phyloP scores from a whole-genome alignment of 2,888 invertebrate species.

The Sarcophaga rosellei region DNA sequence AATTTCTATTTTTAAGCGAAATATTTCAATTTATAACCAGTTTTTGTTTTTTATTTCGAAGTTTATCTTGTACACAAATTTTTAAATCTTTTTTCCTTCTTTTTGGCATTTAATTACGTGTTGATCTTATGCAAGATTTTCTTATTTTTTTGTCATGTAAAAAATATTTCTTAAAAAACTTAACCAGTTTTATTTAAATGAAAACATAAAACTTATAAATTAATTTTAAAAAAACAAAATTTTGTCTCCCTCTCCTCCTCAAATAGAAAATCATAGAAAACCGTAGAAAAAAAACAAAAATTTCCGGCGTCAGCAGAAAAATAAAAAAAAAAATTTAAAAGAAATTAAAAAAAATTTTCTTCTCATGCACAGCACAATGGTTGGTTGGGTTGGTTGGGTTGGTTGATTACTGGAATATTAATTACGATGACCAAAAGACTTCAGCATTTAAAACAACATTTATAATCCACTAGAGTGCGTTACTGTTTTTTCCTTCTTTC shows the following conservation, averaged over 20 bases:
- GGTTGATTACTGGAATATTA: not conserved
- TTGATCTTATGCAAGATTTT: slow-evolving; percentile 62
- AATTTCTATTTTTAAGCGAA: slow-evolving; percentile 2
- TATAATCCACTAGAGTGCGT: slow-evolving; percentile 6
- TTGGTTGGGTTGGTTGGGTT: too few relatives aligned
- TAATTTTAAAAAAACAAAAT: not conserved
- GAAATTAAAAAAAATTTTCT: not conserved
- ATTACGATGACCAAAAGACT: not conserved
- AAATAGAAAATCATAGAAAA: too few relatives aligned
- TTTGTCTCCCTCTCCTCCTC: not conserved
- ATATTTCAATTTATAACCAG: slow-evolving; percentile 43
- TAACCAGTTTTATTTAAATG: slow-evolving; percentile 54
- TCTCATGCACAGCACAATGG: too few relatives aligned
- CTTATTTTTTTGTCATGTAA: slow-evolving; percentile 28
- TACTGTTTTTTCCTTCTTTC: not conserved
- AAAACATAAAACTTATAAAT: not conserved
- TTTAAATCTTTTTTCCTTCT: not conserved
- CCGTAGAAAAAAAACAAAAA: too few relatives aligned
- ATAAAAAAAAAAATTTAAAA: not conserved
- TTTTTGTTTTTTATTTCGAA: slow-evolving; percentile 48
- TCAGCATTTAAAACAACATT: slow-evolving; percentile 18
- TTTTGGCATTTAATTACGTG: slow-evolving; percentile 68
- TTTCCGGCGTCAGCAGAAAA: too few relatives aligned
- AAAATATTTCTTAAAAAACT: too few relatives aligned
- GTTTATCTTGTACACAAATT: slow-evolving; percentile 45